Base-by-base conservation (phyloP, 2,888 invertebrate genomes). In the Limnephilus marmoratus region DNA sequence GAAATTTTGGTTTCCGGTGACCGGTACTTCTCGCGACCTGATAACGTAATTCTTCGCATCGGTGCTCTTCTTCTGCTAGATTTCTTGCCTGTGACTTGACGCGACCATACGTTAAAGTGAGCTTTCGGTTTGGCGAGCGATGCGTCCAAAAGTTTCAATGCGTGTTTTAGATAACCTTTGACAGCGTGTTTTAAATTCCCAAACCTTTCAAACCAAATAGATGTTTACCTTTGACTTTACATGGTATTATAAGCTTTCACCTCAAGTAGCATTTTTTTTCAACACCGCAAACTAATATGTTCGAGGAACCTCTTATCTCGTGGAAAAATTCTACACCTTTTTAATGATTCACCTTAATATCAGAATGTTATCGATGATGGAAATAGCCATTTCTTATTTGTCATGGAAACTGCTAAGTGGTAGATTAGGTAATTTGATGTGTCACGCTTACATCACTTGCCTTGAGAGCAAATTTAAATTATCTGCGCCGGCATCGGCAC, bases 391-490 rank as follows among this genome's bases (percentile, higher is more conserved):
- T 45, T 45, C n/a, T n/a, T 68, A 68, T 24, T 68, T 68, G 68
- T 68, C 68, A n/a, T 68, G 68, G n/a, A 68, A n/a, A 68, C 68
- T 24, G 68, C 68, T 82, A 82, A 34, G 29, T 34, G 9, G 82
- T 34, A 15, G 82, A 82, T 82, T 82, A 82, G 82, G 29, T 82
- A 34, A 82, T 31, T 31, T 31, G 34, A 82, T 31, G 82, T 82
- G 82, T 82, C 82, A 82, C 82, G 82, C 82, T 82, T 82, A 82
- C 82, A 82, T 82, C 82, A 82, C 18, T 82, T 82, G 82, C 82
- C 82, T 82, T 82, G 82, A 34, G 82, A 82, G 34, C 82, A 82
- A 82, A 82, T 82, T 82, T 34, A 82, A 82, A 31, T 15, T 31
- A 82, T 82, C 34, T 31, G 31, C 31, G 31, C 31, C 29, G 82